Evolutionary conservation across 2,888 invertebrate species (phyloP).

Genomic region (Microplitis deprimator): DNA sequence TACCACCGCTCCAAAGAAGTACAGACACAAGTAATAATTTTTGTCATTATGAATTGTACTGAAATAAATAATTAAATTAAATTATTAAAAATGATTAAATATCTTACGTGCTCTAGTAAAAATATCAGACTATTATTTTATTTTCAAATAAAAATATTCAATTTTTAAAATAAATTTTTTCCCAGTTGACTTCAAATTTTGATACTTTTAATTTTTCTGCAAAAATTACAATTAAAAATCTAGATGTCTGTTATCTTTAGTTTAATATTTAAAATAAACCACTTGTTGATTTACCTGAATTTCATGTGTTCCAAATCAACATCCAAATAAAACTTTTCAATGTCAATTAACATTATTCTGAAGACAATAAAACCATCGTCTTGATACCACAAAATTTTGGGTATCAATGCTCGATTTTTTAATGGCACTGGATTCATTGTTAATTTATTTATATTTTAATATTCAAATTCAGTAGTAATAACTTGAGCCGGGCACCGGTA

Average conservation of each 20-base stretch:
- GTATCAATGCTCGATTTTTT: constrained; percentile 41
- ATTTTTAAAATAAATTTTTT: too few relatives aligned
- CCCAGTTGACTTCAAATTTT: background rate
- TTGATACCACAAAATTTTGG: constrained; percentile 66
- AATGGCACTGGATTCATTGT: constrained; percentile 22
- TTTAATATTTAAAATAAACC: background rate
- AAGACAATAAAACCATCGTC: constrained; percentile 58
- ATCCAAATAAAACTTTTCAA: constrained; percentile 60
- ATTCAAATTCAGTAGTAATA: background rate
- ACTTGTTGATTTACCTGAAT: constrained; percentile 59
- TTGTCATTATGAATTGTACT: constrained; percentile 57
- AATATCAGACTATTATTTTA: too few relatives aligned
- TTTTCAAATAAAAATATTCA: too few relatives aligned
- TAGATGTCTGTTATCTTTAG: too few relatives aligned
- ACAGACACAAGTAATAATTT: constrained; percentile 58
- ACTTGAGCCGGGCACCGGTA: background rate
- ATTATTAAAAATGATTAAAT: background rate
- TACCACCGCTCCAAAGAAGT: constrained; percentile 63
- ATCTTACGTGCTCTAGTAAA: background rate
- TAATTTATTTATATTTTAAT: background rate
- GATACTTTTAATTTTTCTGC: too few relatives aligned
- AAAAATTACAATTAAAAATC: too few relatives aligned
- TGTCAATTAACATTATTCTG: constrained; percentile 60
- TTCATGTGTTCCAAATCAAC: constrained; percentile 56
- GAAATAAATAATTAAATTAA: constrained; percentile 37